phyloP scores from a whole-genome alignment of 2,797 vertebrate genomes.

The Catostomus latipinnis region DNA sequence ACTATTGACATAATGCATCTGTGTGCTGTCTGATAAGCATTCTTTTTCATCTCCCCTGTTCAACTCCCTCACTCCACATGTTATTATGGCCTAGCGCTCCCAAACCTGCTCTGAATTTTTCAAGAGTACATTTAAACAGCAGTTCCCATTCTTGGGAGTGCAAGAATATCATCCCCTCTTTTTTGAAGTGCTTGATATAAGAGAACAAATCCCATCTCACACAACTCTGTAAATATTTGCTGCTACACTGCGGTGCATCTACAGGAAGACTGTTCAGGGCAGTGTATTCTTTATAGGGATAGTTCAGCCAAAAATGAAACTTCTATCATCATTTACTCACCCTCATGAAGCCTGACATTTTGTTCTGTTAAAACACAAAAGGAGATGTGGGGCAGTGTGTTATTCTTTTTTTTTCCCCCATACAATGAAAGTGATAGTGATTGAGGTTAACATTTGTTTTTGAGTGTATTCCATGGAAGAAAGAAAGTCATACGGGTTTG shows the following conservation, averaged over 20 bases:
- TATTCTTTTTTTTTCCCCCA: no score
- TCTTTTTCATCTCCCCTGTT: slow-evolving; percentile 58
- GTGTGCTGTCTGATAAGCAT: slow-evolving; percentile 57
- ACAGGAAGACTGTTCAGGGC: not conserved
- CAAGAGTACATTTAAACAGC: slow-evolving; percentile 55
- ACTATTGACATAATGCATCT: slow-evolving; percentile 72
- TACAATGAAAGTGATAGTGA: no score
- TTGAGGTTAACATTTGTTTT: no score
- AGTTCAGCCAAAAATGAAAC: no score
- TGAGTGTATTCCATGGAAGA: no score
- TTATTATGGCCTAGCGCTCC: slow-evolving; percentile 48
- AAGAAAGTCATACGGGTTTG: no score
- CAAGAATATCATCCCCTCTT: slow-evolving; percentile 26
- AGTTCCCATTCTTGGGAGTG: slow-evolving; percentile 47
- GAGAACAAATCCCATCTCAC: slow-evolving; percentile 29
- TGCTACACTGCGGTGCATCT: not conserved
- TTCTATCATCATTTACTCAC: no score
- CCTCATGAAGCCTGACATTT: no score
- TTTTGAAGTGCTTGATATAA: slow-evolving; percentile 26
- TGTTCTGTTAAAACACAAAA: no score
- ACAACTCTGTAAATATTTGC: slow-evolving; percentile 31
- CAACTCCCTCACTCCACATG: slow-evolving; percentile 42
- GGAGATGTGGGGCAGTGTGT: no score
- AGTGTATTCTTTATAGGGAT: no score
- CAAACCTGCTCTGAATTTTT: slow-evolving; percentile 51